These are phyloP conservation scores for Biston stratarius DNA, from an alignment of 2,888 invertebrate genomes.

Conservation along the genomic window DNA sequence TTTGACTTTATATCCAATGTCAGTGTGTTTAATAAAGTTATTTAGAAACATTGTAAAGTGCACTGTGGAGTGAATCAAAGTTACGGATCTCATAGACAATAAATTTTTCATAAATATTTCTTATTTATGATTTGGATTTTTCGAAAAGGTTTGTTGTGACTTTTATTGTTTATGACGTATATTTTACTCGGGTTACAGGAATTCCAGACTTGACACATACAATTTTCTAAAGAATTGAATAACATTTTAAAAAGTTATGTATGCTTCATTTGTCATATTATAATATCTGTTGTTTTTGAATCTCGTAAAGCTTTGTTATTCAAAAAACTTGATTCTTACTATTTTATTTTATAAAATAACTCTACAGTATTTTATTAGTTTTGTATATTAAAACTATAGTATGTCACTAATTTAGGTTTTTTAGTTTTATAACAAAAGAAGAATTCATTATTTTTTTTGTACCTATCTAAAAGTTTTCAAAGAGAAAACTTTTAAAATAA, in stretches of 20 bases:
- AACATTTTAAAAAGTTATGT: neutral
- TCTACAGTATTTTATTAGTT: no score
- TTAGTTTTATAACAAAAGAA: no score
- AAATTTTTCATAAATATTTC: constrained; percentile 32
- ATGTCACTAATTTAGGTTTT: no score
- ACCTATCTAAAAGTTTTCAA: no score
- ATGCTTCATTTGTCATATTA: neutral
- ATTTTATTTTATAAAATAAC: neutral
- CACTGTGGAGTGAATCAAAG: constrained; percentile 18
- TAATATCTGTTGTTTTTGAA: neutral
- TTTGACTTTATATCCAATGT: constrained; percentile 6
- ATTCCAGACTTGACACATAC: neutral
- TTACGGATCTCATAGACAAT: constrained; percentile 30
- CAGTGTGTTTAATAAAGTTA: constrained; percentile 11
- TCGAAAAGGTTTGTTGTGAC: constrained; percentile 39
- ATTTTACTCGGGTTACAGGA: constrained; percentile 18
- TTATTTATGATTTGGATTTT: constrained; percentile 39
- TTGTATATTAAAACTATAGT: no score
- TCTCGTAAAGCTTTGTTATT: neutral
- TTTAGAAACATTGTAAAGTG: constrained; percentile 10
- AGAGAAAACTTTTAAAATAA: no score
- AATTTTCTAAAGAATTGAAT: constrained; percentile 8
- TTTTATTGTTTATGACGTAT: constrained; percentile 33
- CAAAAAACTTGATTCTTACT: neutral
- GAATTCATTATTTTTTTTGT: no score